Conservation (phyloP, 2,888 invertebrate genomes). For the Diaprepes abbreviatus region DNA sequence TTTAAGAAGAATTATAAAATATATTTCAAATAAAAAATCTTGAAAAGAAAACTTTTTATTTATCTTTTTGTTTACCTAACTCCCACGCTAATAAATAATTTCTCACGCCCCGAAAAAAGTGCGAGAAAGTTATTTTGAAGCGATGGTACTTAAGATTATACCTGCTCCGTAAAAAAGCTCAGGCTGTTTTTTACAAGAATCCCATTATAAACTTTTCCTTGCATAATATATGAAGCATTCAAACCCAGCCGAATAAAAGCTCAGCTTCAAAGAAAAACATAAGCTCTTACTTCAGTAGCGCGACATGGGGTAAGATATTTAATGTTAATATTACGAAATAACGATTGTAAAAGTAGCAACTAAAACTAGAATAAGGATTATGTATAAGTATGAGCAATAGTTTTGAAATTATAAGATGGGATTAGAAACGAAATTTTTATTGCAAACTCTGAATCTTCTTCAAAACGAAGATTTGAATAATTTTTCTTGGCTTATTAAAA, state of each 20-base stretch:
- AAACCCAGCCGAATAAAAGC: neutral
- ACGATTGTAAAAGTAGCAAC: too few species aligned
- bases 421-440: too few species aligned
- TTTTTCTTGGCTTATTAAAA: too few species aligned
- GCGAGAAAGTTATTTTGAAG: slow-evolving; percentile 40
- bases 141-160: slow-evolving; percentile 37
- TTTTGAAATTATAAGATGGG: too few species aligned
- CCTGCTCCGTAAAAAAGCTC: slow-evolving; percentile 11
- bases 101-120: slow-evolving; percentile 13
- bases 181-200: slow-evolving; percentile 21
- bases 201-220: slow-evolving; percentile 36
- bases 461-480: too few species aligned
- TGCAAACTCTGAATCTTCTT: too few species aligned
- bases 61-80: neutral
- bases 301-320: neutral
- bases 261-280: neutral
- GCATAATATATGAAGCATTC: slow-evolving; percentile 37
- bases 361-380: too few species aligned
- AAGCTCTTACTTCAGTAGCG: neutral
- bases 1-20: neutral
- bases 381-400: too few species aligned
- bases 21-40: slow-evolving; percentile 13
- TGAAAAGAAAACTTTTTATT: slow-evolving; percentile 23
- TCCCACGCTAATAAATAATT: slow-evolving; percentile 30
- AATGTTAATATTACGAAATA: neutral